These are phyloP conservation scores for Phaenicophaeus curvirostris DNA, from an alignment of 2,797 vertebrate species.

Conservation along the genomic window DNA sequence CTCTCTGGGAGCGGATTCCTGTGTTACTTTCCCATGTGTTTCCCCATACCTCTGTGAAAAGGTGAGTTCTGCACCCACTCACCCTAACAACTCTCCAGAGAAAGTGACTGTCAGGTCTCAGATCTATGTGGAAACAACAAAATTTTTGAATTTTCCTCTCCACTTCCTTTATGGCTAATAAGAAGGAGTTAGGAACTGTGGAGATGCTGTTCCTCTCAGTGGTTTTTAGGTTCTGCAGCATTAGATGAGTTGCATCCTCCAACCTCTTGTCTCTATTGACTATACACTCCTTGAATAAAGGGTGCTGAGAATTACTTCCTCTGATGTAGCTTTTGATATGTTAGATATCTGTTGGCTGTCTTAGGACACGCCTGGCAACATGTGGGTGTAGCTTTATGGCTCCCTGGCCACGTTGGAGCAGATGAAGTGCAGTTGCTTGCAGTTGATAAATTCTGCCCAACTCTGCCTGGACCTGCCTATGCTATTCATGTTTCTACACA, in stretches of 20 bases:
- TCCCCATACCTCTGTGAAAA: not conserved
- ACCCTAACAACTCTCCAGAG: not conserved
- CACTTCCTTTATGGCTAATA: not conserved
- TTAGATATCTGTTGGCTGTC: not conserved
- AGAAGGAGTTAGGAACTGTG: not conserved
- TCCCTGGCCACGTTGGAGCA: not conserved
- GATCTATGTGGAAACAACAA: not conserved
- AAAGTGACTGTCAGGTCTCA: not conserved
- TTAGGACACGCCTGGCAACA: not conserved
- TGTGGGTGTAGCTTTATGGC: not conserved
- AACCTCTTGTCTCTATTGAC: not conserved
- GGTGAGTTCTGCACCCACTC: accelerated
- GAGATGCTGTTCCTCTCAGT: not conserved
- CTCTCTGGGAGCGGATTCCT: not conserved
- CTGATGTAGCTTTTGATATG: accelerated
- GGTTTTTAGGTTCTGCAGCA: not conserved
- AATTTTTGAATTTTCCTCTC: not conserved
- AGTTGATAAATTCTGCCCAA: not conserved
- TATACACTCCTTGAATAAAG: not conserved
- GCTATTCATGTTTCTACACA: not conserved
- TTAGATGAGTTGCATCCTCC: not conserved
- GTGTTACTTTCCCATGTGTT: not conserved
- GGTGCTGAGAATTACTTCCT: not conserved
- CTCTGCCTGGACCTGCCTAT: not conserved
- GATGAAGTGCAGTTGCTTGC: not conserved